A percentile compares a stretch with the other conserved stretches of the same genome.
These are phyloP conservation scores for Lipotes vexillifer DNA, from an alignment of 2,113 vertebrate genomes.

Conservation along the genomic window DNA sequence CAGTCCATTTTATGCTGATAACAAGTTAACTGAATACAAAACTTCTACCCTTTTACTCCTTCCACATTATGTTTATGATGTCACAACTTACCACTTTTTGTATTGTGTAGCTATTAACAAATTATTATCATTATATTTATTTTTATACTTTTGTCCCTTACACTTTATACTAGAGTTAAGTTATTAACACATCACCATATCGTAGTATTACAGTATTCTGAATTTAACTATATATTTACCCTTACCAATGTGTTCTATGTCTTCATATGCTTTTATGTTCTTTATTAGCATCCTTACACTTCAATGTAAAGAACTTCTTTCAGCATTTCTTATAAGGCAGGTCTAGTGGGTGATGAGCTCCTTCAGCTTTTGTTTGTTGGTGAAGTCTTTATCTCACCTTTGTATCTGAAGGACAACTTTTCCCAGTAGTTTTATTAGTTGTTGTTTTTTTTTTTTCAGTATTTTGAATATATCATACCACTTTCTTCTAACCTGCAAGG, in stretches of 20 bases:
- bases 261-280: background rate
- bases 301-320: background rate
- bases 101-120: background rate
- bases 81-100: background rate
- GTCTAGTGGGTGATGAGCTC: background rate
- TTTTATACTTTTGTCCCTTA: background rate
- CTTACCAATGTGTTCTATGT: background rate
- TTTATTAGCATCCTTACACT: background rate
- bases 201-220: background rate
- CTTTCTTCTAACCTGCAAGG: background rate
- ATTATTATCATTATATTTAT: background rate
- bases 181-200: background rate
- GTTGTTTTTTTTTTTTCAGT: background rate
- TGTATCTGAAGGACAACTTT: background rate
- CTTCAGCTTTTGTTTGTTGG: background rate
- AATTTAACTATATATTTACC: background rate
- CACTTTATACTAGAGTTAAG: background rate
- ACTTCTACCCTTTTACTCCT: background rate
- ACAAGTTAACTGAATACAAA: background rate
- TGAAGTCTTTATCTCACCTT: background rate
- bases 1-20: background rate
- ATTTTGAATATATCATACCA: background rate
- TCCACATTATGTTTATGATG: background rate
- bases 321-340: background rate
- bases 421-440: background rate